These are phyloP conservation scores for Plotosus lineatus DNA, from an alignment of 2,113 vertebrate genomes.

Conservation along the genomic window DNA sequence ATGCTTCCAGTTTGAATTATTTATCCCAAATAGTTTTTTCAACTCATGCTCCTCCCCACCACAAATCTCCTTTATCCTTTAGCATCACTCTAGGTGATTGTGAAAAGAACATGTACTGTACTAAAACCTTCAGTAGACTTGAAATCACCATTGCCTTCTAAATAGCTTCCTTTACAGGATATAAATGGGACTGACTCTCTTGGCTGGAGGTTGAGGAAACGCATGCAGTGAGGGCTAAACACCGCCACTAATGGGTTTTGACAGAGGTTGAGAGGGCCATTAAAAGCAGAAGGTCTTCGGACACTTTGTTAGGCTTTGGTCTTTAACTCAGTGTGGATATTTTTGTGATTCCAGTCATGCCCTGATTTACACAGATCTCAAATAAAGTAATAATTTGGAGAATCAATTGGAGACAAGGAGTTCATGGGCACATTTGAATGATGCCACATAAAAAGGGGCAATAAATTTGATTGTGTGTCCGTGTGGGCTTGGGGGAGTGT, in stretches of 20 bases:
- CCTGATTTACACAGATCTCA: not conserved
- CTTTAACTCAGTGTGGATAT: not conserved
- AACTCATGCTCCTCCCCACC: not conserved
- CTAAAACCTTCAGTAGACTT: conserved; percentile 33
- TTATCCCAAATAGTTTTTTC: not conserved
- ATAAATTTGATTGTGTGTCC: not conserved
- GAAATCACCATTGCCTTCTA: conserved; percentile 61
- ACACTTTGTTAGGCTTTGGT: not conserved
- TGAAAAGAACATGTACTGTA: not conserved
- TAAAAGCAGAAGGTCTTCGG: not conserved
- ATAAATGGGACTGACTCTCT: conserved; percentile 60
- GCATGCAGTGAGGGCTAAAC: conserved; percentile 51
- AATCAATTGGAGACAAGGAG: not conserved
- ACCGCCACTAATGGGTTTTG: conserved; percentile 3
- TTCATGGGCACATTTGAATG: not conserved
- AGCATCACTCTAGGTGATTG: not conserved
- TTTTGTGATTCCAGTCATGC: not conserved
- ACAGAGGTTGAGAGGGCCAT: conserved; percentile 8
- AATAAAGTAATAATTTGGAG: not conserved
- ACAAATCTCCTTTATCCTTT: not conserved
- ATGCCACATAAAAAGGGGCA: not conserved
- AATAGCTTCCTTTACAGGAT: conserved; percentile 50
- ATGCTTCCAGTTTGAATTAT: not conserved
- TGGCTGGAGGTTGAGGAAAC: conserved; percentile 55
- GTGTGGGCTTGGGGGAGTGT: not conserved